Conservation (phyloP, 1,140 invertebrate species). For the Zaprionus ghesquierei region DNA sequence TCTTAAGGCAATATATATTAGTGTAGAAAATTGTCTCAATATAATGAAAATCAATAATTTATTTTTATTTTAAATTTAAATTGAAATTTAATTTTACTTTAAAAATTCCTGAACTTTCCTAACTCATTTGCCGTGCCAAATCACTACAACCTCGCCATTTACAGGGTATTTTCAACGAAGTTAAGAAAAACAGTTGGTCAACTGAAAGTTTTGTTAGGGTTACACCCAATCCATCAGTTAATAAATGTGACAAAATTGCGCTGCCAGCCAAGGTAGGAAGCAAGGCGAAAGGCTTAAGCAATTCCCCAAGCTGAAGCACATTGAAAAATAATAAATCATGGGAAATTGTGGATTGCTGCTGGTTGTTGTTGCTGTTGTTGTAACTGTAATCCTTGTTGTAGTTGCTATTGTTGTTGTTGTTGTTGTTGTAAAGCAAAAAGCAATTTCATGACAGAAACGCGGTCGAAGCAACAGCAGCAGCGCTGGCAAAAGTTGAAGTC, state of each 20-base stretch:
- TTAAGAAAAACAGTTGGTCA: background rate
- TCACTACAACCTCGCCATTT: background rate
- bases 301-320: constrained; percentile 41
- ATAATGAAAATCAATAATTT: too few species aligned
- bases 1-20: too few species aligned
- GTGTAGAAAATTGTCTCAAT: too few species aligned
- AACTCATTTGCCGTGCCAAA: too few species aligned
- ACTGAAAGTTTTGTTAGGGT: constrained; percentile 28
- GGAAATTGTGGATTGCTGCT: constrained; percentile 5
- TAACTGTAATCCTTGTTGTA: background rate
- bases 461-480: constrained; percentile 1
- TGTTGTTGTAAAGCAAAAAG: constrained; percentile 30
- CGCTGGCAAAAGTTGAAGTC: constrained; percentile 61
- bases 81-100: too few species aligned
- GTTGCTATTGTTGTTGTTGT: constrained; percentile 22
- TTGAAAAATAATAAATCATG: constrained; percentile 78
- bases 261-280: constrained; percentile 3
- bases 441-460: constrained; percentile 48
- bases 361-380: constrained; percentile 1
- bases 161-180: constrained; percentile 1
- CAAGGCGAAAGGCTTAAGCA: constrained; percentile 19
- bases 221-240: constrained; percentile 70
- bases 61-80: too few species aligned
- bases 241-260: constrained; percentile 66
- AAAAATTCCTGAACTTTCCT: background rate